These are phyloP conservation scores for Pyrocoelia pectoralis DNA, from an alignment of 2,888 invertebrate genomes.

Conservation along the genomic window DNA sequence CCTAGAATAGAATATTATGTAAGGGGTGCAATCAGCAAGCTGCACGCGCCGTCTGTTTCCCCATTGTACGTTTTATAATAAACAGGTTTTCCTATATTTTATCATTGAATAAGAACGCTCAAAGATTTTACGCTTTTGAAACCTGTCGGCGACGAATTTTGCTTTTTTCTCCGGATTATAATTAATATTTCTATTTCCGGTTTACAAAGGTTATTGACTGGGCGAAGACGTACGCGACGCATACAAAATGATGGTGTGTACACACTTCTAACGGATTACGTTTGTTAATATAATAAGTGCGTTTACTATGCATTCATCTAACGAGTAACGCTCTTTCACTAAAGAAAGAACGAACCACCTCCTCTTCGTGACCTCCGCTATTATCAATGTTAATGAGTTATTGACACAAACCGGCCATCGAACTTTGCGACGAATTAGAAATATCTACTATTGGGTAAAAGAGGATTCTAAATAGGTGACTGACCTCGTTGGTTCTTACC, in stretches of 20 bases:
- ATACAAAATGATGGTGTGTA: slow-evolving; percentile 32
- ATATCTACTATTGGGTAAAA: slow-evolving; percentile 7
- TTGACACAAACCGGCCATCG: slow-evolving; percentile 23
- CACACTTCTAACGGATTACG: slow-evolving; percentile 30
- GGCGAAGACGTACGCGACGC: slow-evolving; percentile 22
- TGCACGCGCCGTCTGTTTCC: slow-evolving; percentile 31
- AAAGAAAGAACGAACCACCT: slow-evolving; percentile 18
- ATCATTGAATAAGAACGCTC: no score
- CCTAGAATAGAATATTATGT: slow-evolving; percentile 20
- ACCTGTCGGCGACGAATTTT: slow-evolving; percentile 20
- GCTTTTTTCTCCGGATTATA: background rate
- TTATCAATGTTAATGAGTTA: slow-evolving; percentile 27
- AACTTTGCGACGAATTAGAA: slow-evolving; percentile 13
- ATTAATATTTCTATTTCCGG: slow-evolving; percentile 24
- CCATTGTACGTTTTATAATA: background rate
- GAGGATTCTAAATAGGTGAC: slow-evolving; percentile 1
- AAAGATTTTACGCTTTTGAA: no score
- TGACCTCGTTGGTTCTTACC: slow-evolving; percentile 17
- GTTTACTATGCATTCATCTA: slow-evolving; percentile 30
- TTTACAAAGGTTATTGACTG: slow-evolving; percentile 40
- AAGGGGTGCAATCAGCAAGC: slow-evolving; percentile 28
- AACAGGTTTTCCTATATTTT: slow-evolving; percentile 19
- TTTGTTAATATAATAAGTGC: slow-evolving; percentile 25
- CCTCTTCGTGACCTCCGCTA: slow-evolving; percentile 16
- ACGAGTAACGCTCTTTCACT: slow-evolving; percentile 3